Evolutionary conservation across 1,140 invertebrate species (phyloP), one percentile per base, ranked within the genome.

Genomic region (Pseudomyrmex cubaensis): DNA sequence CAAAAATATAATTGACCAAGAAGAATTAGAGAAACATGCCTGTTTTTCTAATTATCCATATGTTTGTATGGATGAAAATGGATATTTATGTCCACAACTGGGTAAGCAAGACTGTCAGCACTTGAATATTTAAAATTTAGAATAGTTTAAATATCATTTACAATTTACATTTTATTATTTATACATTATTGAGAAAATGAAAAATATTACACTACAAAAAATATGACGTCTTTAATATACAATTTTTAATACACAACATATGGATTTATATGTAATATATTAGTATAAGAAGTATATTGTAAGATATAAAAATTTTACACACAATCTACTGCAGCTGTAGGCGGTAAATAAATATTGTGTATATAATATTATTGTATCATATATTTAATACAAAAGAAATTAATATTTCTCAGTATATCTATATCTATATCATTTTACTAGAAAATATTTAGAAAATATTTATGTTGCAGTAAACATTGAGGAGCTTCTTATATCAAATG

Each of bases 391-490:
- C 35, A 35, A 61, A 22, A 22, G 8, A 61, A 61, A 61, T 22
- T 61, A 61, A 61, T 61, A 22, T 61, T 12, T 12, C 12, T 61
- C 22, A 22, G 8, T 61, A 61, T 61, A 7, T 25, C 7, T 61
- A 22, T 61, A 13, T 52, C 9, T 52, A 13, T 52, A 13, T 52
- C 9, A 52, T 52, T 12, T 52, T 52, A 17, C 54, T 57, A 57
- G 22, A 22, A 22, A 22, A 17, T 1, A 46, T 69, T 54, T 52
- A 52, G 50, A 13, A 63, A 56, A 70, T 70, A 70, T 56, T 17
- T 70, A 54, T 70, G 50, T 70, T 70, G 13, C 67, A 70, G 67
- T 12, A 56, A 52, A 70, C 8, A 70, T 70, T 35, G 67, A 70
- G 15, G 22, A 70, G 9, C 25, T 70, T 17, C 9, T 70, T 10